Base-by-base conservation (phyloP, 2,113 vertebrate genomes). In the Callipepla squamata region DNA sequence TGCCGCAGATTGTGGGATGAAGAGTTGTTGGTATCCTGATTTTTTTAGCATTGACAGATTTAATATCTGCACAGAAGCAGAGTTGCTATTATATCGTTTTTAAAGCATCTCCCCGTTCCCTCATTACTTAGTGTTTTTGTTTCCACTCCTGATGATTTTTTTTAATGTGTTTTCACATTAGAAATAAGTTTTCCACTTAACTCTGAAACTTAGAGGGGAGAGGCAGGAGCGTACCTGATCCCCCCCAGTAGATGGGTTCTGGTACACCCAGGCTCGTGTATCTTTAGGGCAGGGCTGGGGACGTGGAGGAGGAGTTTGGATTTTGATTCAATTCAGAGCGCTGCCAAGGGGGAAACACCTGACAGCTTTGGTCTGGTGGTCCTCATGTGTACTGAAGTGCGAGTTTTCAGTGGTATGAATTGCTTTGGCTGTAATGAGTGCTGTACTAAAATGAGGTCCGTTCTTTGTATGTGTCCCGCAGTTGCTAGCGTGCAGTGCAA, bases 1-100 rank as follows among this genome's bases (percentile, higher is more conserved):
- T 97, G 97, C 83, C 4, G 20, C 67, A 89, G 91, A 97, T 82
- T 17, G 32, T 83, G 87, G 96, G 93, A 97, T 92, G 94, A 97
- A 93, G 93, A 92, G 51, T 96, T 96, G 93, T 96, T 95, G 97
- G 93, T 95, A 97, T 94, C 73, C 80, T 93, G 61, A 82, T 67
- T 92, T 92, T 32, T 95, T 75, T 81, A 94, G 48, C 96, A 97
- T 97, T 97, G 97, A 96, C 94, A 97, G 89, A 88, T 94, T 74
- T 65, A 96, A 94, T 92, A 95, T 87, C 65, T 66, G 69, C 66
- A 47, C 32, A 77, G 89, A 94, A 81, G 92, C 90, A 87, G 80
- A 92, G 96, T 92, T 95, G 80, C 96, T 94, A 86, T 87, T 94
- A 94, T 94, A 96, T 87, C 94, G 80, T 34, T 93, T 81, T 91